Conservation (phyloP, 2,797 vertebrate genomes). For the Rhinichthys osculus region DNA sequence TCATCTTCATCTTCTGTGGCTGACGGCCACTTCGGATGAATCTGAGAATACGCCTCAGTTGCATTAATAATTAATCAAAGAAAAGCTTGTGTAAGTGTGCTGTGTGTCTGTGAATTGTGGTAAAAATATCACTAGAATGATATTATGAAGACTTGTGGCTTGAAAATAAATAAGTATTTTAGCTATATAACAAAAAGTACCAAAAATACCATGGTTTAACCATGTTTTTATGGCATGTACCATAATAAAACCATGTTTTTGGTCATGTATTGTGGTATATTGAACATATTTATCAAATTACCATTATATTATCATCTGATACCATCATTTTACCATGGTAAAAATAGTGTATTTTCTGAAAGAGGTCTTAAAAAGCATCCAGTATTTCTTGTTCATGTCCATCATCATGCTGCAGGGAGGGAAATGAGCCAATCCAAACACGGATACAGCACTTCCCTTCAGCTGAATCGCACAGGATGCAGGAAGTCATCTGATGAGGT, state of each 20-base stretch:
- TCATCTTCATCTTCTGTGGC: constrained; percentile 18
- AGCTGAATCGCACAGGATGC: constrained; percentile 34
- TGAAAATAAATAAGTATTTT: neutral
- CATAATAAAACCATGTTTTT: neutral
- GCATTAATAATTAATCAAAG: constrained; percentile 75
- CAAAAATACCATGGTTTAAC: neutral
- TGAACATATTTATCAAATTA: neutral
- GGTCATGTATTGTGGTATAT: neutral
- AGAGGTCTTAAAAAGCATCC: constrained; percentile 21
- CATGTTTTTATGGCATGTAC: neutral
- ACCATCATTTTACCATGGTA: neutral
- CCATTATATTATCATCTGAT: neutral
- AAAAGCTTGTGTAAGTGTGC: constrained; percentile 27
- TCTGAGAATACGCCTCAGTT: constrained; percentile 30
- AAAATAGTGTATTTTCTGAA: neutral
- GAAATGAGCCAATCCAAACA: constrained; percentile 45
- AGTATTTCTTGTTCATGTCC: constrained; percentile 43
- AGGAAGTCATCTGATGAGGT: constrained; percentile 62
- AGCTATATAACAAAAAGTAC: neutral
- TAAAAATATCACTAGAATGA: constrained; percentile 1
- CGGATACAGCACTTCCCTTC: constrained; percentile 58
- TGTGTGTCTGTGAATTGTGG: neutral
- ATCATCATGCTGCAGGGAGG: constrained; percentile 12
- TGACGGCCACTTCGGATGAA: constrained; percentile 28
- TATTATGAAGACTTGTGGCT: neutral